Base-by-base conservation (phyloP, 92 coral and sea anemone species). In the Porites cylindrica region DNA sequence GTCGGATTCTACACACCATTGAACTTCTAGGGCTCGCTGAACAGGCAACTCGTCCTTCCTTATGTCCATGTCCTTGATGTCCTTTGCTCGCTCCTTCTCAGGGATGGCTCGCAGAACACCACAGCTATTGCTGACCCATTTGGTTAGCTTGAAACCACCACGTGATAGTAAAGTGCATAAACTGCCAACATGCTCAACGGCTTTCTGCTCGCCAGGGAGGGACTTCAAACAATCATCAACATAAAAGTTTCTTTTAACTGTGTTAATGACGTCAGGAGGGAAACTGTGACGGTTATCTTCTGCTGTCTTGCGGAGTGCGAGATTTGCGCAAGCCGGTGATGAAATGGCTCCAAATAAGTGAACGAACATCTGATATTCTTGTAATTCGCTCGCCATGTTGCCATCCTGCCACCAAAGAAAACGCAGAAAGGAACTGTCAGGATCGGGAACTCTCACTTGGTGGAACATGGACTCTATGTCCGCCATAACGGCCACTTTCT, bases 111-210 rank as follows among this genome's bases (percentile, higher is more conserved):
- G 47, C 8, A 75, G n/a, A 51, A 84, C 84, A 19, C 6, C 69
- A 26, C 74, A 20, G 51, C 84, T 75, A 54, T 83, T 83, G 53
- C 61, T 66, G 63, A 82, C 6, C 66, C 73, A 82, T 21, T 82
- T 82, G 21, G 87, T 82, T 60, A 82, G 26, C 53, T 29, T 80
- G 19, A 82, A 82, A 18, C 82, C 86, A 59, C 86, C 77, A 5
- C 68, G 12, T 2, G 86, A n/a, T 9, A 82, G 86, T 12, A 50
- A 19, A 38, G 7, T 14, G 19, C 51, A 19, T 18, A 70, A 13
- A 18, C 52, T 62, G 16, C 52, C 7, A 10, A 47, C 51, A 8
- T 68, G 77, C 13, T 32, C 64, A 0, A 82, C 29, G 16, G 86
- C 81, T 3, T 1, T 9, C 1, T 1, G 0, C 24, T 51, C 82